phyloP scores from a whole-genome alignment of 2,797 vertebrate species.

The Macrochelys suwanniensis region DNA sequence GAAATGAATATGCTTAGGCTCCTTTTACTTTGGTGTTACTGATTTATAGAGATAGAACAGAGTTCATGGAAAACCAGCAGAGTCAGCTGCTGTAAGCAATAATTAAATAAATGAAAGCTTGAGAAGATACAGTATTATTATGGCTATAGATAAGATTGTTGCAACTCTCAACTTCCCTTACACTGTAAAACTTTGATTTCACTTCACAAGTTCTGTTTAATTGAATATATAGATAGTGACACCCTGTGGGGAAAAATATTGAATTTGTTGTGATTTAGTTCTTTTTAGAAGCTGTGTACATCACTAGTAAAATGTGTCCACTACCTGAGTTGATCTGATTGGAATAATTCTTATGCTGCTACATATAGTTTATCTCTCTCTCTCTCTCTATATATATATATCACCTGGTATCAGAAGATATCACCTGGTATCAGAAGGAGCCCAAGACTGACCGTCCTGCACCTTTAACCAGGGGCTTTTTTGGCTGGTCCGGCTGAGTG shows the following conservation, averaged over 20 bases:
- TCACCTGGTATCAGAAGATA: too few species aligned
- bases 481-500: too few species aligned
- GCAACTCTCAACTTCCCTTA: neutral
- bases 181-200: too few species aligned
- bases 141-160: neutral
- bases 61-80: conserved; percentile 13
- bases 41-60: conserved; percentile 14
- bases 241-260: neutral
- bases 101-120: conserved; percentile 8
- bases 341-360: neutral
- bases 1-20: conserved; percentile 18
- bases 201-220: neutral
- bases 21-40: neutral
- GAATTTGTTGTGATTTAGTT: neutral
- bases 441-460: too few species aligned
- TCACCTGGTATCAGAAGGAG: neutral
- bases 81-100: neutral
- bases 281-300: neutral
- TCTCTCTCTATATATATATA: too few species aligned
- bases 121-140: neutral
- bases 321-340: neutral
- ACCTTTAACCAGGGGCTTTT: too few species aligned
- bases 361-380: neutral
- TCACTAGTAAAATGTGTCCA: neutral
- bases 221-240: neutral